A percentile compares a stretch with the other conserved stretches of the same genome.
Evolutionary conservation across 2,797 vertebrate genomes (phyloP).

Genomic region (Sebastes minor): DNA sequence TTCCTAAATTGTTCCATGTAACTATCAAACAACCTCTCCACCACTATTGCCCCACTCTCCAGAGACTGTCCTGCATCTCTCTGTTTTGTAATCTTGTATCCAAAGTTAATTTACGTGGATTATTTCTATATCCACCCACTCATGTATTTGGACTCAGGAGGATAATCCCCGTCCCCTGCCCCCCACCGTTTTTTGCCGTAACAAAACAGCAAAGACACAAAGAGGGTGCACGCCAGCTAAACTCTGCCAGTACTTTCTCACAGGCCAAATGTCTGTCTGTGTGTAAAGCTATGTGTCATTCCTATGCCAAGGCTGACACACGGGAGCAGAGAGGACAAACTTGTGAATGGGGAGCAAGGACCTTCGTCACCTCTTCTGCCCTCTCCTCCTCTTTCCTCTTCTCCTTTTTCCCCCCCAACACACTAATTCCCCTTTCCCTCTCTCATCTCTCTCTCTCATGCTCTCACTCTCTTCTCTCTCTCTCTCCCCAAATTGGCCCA

Average conservation of each 20-base stretch:
- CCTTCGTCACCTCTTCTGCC: conserved; percentile 72
- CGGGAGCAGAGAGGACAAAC: conserved; percentile 58
- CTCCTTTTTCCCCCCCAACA: conserved; percentile 23
- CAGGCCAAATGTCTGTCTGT: conserved; percentile 63
- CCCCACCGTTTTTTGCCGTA: conserved; percentile 29
- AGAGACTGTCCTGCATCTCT: conserved; percentile 19
- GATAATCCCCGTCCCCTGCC: conserved; percentile 52
- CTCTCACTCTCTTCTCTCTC: conserved; percentile 57
- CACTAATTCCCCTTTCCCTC: conserved; percentile 51
- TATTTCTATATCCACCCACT: conserved; percentile 63
- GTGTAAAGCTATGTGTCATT: conserved; percentile 79
- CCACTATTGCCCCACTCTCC: not conserved
- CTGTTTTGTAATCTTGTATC: conserved; percentile 62
- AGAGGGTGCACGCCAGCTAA: conserved; percentile 45
- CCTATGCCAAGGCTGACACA: conserved; percentile 59
- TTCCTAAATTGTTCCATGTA: not conserved
- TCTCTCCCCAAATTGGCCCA: conserved; percentile 68
- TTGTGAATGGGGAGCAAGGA: conserved; percentile 68
- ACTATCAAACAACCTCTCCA: not conserved
- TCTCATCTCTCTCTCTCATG: conserved; percentile 52
- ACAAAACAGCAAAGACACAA: conserved; percentile 58
- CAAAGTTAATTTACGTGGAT: conserved; percentile 63
- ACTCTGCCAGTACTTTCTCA: conserved; percentile 61
- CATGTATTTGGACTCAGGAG: conserved; percentile 57
- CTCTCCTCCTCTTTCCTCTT: conserved; percentile 52